Conservation (phyloP, 2,888 invertebrate species). For the Diaphora mendica region DNA sequence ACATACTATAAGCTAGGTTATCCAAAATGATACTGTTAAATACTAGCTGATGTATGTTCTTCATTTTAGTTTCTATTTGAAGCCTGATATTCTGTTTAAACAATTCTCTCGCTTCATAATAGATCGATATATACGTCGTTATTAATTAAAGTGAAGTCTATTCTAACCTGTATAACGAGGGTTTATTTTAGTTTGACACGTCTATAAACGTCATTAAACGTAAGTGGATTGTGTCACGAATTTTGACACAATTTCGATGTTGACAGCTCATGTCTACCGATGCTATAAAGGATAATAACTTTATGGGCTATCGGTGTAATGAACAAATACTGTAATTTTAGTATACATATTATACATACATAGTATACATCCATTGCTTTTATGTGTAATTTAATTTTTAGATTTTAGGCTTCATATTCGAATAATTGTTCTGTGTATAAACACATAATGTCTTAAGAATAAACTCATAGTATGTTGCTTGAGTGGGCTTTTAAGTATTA, state of each 20-base stretch:
- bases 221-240: background rate
- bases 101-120: background rate
- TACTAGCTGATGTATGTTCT: background rate
- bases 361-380: background rate
- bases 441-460: background rate
- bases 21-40: background rate
- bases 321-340: background rate
- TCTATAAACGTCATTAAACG: background rate
- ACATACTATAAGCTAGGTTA: background rate
- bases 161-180: background rate
- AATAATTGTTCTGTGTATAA: background rate
- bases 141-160: background rate
- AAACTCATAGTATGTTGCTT: no score
- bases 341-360: no score
- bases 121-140: background rate
- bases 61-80: background rate
- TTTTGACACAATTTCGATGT: constrained; percentile 1
- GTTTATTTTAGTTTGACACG: background rate
- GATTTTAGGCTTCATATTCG: background rate
- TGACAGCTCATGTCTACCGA: background rate
- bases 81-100: background rate
- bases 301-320: background rate
- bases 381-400: background rate
- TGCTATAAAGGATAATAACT: background rate
- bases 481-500: no score